Evolutionary conservation across 2,797 vertebrate genomes (phyloP), one percentile per base, ranked within the genome.

Genomic region (Gambelia wislizenii): DNA sequence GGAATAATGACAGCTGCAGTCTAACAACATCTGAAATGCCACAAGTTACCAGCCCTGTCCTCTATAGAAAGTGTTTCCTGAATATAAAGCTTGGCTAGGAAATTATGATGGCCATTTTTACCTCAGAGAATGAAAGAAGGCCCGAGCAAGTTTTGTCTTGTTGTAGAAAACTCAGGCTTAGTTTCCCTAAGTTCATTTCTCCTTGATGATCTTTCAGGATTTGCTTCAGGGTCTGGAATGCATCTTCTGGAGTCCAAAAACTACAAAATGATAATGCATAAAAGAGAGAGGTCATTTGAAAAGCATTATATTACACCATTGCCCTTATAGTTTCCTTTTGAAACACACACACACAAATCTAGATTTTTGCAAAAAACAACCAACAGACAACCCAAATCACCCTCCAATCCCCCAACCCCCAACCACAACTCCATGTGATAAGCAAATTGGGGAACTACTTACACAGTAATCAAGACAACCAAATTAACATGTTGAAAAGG

Each of bases 141-240:
- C 93, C 92, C 39, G 91, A 94, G 52, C 90, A 95, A 1, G 64
- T 87, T 0, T 0, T 2, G 1, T 92, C 90, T 94, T 94, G 88
- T 70, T 93, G 95, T 42, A 76, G 54, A 92, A 96, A 94, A 91
- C 70, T 92, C 69, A 87, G 56, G 18, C 59, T 86, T 47, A 94
- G 88, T 14, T 85, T 94, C 54, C 94, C 91, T 83, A 39, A 78
- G 84, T 89, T 85, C 47, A 93, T n/a, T 74, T 94, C 88, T 49
- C 90, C 82, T 6, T 49, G 92, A 52, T 27, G n/a, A 69, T 87
- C 30, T n/a, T 83, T 91, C 12, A 96, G 67, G 39, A 86, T 80
- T 83, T 88, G 85, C 85, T 92, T 96, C n/a, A 94, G 85, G 70
- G 89, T 82, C 81, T 91, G 92, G 52, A 92, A 1, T 6, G 86